These are phyloP conservation scores for Rallus limicola DNA, from an alignment of 2,113 vertebrate genomes.

Conservation along the genomic window DNA sequence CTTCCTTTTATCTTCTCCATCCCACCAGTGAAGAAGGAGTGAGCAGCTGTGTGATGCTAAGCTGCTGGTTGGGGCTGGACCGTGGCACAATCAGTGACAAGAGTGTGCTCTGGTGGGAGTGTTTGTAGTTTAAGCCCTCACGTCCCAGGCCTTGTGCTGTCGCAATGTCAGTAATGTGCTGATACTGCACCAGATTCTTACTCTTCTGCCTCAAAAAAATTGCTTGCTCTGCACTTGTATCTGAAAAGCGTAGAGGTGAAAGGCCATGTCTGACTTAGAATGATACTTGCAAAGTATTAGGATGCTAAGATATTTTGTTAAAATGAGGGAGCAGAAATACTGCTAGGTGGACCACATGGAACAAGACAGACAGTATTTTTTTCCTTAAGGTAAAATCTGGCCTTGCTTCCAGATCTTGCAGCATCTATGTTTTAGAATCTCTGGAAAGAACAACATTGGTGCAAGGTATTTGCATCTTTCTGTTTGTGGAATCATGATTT, in stretches of 20 bases:
- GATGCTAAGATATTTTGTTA: neutral
- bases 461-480: neutral
- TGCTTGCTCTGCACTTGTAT: accelerated
- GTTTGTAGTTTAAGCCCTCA: too few relatives aligned
- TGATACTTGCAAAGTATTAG: neutral
- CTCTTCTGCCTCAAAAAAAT: neutral
- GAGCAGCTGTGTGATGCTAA: too few relatives aligned
- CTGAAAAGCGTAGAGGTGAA: neutral
- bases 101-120: neutral
- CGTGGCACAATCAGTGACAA: too few relatives aligned
- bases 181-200: neutral
- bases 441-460: neutral
- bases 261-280: neutral
- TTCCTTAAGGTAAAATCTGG: neutral
- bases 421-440: neutral
- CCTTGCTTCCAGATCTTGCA: neutral
- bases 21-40: too few relatives aligned
- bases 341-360: neutral
- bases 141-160: accelerated
- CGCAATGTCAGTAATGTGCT: accelerated
- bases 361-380: neutral
- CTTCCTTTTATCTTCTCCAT: too few relatives aligned
- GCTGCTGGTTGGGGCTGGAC: too few relatives aligned
- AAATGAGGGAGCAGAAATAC: neutral
- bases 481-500: neutral